Conservation (phyloP, 2,888 invertebrate genomes). For the Apodemia mormo region DNA sequence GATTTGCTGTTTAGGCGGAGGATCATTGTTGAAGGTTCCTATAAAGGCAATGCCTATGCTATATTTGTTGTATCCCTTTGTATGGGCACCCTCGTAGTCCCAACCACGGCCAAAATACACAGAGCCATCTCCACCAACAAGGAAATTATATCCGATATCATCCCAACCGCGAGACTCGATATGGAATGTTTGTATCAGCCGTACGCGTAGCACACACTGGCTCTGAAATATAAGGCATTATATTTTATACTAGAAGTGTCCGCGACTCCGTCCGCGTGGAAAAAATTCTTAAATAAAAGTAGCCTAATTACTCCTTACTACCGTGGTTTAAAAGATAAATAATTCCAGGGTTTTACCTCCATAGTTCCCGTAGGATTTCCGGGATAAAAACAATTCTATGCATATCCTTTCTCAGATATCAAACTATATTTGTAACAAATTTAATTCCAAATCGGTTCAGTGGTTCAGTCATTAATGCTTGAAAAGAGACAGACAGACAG, state of each 20-base stretch:
- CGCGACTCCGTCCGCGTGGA: no score
- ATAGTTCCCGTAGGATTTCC: no score
- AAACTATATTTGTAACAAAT: no score
- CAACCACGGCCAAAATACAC: slow-evolving; percentile 89
- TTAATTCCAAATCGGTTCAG: no score
- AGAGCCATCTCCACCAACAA: slow-evolving; percentile 89
- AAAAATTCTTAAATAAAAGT: no score
- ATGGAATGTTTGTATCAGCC: slow-evolving; percentile 85
- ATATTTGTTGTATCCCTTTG: slow-evolving; percentile 83
- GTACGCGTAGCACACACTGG: slow-evolving; percentile 81
- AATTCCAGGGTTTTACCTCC: no score
- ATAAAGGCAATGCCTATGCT: slow-evolving; percentile 88
- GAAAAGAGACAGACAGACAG: no score
- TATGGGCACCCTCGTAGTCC: slow-evolving; percentile 87
- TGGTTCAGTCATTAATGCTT: no score
- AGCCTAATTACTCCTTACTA: no score
- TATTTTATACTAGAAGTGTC: not conserved
- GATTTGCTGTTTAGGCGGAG: slow-evolving; percentile 75
- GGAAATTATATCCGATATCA: slow-evolving; percentile 89
- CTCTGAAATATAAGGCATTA: slow-evolving; percentile 61
- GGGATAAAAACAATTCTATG: no score
- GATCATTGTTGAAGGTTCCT: slow-evolving; percentile 83
- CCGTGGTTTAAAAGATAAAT: no score
- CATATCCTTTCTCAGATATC: no score
- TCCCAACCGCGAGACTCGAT: slow-evolving; percentile 83